Evolutionary conservation across 2,113 vertebrate species (phyloP).

Genomic region (Grallaria varia): DNA sequence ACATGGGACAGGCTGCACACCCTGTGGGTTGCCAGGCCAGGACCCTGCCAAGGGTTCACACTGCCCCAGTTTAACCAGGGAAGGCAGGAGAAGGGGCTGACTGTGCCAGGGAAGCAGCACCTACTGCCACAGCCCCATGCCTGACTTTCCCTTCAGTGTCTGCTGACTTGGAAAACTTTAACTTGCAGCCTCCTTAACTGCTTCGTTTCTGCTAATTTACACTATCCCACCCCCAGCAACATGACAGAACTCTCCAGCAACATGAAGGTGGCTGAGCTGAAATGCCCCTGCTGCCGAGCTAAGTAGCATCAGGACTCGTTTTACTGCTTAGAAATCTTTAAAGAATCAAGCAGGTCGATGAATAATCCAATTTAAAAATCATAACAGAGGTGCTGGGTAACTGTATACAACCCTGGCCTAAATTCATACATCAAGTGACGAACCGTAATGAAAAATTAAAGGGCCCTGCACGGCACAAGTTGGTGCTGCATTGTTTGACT

Average conservation of each 20-base stretch:
- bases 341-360: not conserved
- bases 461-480: not conserved
- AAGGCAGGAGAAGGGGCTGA: not conserved
- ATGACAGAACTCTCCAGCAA: not conserved
- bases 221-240: not conserved
- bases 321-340: not conserved
- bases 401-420: not conserved
- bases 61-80: not conserved
- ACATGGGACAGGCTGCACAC: rapidly evolving
- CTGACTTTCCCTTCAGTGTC: rapidly evolving
- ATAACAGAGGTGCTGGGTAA: not conserved
- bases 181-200: not conserved
- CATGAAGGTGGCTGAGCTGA: not conserved
- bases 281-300: not conserved
- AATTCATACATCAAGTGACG: not conserved
- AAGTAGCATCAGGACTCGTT: not conserved
- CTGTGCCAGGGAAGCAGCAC: not conserved
- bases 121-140: not conserved
- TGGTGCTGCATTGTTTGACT: not conserved
- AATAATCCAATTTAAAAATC: not conserved
- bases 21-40: not conserved
- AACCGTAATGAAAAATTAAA: not conserved
- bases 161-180: not conserved
- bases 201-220: constrained; percentile 13
- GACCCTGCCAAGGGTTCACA: not conserved